These are phyloP conservation scores for Drosophila orosa DNA, from an alignment of 1,140 invertebrate species.

Conservation along the genomic window DNA sequence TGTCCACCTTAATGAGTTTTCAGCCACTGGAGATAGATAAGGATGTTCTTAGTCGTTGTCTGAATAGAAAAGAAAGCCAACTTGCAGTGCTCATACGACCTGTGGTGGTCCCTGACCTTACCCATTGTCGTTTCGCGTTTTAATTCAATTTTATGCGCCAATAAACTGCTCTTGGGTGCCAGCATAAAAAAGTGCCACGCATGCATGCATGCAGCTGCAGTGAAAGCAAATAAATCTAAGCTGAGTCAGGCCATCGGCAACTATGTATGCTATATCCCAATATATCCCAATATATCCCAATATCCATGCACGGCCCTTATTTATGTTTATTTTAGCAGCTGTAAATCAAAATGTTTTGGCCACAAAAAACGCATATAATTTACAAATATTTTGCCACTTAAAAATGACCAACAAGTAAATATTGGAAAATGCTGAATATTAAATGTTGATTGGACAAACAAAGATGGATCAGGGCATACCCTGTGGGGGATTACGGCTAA, in stretches of 20 bases:
- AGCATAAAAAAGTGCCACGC: slow-evolving; percentile 25
- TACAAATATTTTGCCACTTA: slow-evolving; percentile 41
- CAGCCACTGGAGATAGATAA: slow-evolving; percentile 29
- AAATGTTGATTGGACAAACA: slow-evolving; percentile 20
- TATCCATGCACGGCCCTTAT: slow-evolving; percentile 17
- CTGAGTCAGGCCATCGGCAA: slow-evolving; percentile 31
- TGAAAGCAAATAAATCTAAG: slow-evolving; percentile 38
- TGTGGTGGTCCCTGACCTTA: not conserved
- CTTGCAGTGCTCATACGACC: slow-evolving; percentile 34
- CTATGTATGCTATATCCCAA: not conserved
- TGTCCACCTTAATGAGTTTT: slow-evolving; percentile 68
- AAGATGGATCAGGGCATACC: slow-evolving; percentile 16
- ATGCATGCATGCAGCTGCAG: slow-evolving; percentile 9
- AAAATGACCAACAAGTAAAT: slow-evolving; percentile 48
- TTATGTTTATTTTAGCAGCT: slow-evolving; percentile 45
- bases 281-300: slow-evolving; percentile 15
- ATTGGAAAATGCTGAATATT: slow-evolving; percentile 33
- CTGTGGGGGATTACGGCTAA: not conserved
- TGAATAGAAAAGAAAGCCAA: slow-evolving; percentile 15
- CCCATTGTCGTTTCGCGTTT: slow-evolving; percentile 16
- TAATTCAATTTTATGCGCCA: slow-evolving; percentile 54
- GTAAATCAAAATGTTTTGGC: slow-evolving; percentile 38
- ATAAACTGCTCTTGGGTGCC: slow-evolving; percentile 31
- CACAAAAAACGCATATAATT: slow-evolving; percentile 23
- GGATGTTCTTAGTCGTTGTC: slow-evolving; percentile 10